A percentile compares a stretch with the other conserved stretches of the same genome.
Evolutionary conservation across 2,888 invertebrate genomes (phyloP).

Genomic region (Tenodera sinensis): DNA sequence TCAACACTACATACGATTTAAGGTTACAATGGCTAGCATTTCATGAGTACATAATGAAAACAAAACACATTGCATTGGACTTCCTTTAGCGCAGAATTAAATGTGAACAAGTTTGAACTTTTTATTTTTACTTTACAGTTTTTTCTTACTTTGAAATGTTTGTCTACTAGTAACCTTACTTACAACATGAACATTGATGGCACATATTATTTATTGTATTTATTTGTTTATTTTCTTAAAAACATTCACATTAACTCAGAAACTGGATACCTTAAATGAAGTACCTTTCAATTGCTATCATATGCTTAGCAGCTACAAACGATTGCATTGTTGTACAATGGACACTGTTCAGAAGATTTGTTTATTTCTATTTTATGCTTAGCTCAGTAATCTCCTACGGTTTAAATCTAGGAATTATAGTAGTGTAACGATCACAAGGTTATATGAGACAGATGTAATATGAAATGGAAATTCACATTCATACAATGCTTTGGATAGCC

Average conservation of each 20-base stretch:
- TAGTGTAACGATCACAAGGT: constrained; percentile 15
- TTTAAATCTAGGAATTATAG: not conserved
- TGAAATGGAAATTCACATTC: not conserved
- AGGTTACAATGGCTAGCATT: constrained; percentile 7
- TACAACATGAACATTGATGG: constrained; percentile 8
- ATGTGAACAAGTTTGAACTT: not conserved
- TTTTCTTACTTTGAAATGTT: not conserved
- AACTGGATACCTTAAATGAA: not conserved
- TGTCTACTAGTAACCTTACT: not conserved
- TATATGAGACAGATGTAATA: constrained; percentile 12
- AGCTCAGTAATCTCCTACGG: not conserved
- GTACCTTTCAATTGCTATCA: not conserved
- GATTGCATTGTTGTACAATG: constrained; percentile 5
- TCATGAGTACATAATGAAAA: not conserved
- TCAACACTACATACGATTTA: not conserved
- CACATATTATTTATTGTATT: constrained; percentile 7
- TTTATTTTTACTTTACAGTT: not conserved
- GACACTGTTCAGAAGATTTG: not conserved
- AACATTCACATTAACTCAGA: constrained; percentile 8
- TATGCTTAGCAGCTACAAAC: constrained; percentile 1
- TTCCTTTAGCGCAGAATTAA: not conserved
- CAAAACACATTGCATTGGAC: not conserved
- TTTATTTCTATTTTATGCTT: not conserved
- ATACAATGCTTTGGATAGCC: not conserved
- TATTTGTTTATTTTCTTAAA: not conserved